Evolutionary conservation across 2,797 vertebrate species (phyloP).

Genomic region (Falco columbarius): DNA sequence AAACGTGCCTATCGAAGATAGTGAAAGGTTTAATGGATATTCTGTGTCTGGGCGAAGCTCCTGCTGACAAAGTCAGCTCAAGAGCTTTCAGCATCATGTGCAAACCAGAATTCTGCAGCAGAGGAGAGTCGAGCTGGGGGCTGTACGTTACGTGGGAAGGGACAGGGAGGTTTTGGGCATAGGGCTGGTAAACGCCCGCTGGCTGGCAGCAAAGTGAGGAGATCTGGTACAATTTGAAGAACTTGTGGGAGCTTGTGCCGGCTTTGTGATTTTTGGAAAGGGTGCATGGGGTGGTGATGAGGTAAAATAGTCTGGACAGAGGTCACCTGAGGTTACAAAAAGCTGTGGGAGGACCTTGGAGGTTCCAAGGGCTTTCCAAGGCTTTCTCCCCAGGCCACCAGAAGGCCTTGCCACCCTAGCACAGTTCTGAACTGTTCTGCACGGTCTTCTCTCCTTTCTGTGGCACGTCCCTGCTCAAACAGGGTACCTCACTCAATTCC

Average conservation of each 20-base stretch:
- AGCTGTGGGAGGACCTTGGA: not conserved
- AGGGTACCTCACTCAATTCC: not conserved
- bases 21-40: not conserved
- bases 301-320: not conserved
- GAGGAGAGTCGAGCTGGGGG: fast-evolving
- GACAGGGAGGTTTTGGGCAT: not conserved
- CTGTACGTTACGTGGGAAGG: not conserved
- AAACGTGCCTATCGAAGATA: not conserved
- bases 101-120: not conserved
- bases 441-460: not conserved
- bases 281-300: not conserved
- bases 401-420: not conserved
- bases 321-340: not conserved
- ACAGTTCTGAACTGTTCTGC: not conserved
- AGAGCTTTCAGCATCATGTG: not conserved
- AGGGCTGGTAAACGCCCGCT: not conserved
- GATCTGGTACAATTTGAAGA: not conserved
- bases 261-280: not conserved
- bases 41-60: not conserved
- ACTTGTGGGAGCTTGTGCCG: not conserved
- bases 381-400: not conserved
- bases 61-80: not conserved
- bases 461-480: not conserved
- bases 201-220: not conserved
- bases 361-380: not conserved